phyloP scores from a whole-genome alignment of 1,140 invertebrate species.

The Nixonia krombeini region DNA sequence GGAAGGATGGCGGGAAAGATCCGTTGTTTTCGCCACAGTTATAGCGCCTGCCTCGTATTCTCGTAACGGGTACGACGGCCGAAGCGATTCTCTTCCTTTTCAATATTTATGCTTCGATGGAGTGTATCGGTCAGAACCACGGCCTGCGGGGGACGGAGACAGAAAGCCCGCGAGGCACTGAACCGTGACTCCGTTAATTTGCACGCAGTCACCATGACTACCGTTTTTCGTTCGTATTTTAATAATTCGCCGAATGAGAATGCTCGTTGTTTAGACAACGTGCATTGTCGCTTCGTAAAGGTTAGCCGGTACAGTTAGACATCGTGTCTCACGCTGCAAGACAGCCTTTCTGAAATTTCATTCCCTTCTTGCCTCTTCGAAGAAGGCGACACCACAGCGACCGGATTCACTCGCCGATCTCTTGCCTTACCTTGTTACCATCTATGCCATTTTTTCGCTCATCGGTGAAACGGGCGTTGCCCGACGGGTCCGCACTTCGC shows the following conservation, averaged over 20 bases:
- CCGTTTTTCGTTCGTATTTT: slow-evolving; percentile 48
- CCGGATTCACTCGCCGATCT: slow-evolving; percentile 21
- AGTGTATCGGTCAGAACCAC: slow-evolving; percentile 59
- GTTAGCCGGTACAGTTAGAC: slow-evolving; percentile 20
- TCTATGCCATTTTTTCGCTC: neutral
- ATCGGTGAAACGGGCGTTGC: neutral
- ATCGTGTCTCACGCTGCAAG: slow-evolving; percentile 33
- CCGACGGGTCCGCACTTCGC: too few relatives aligned
- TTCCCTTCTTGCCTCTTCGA: slow-evolving; percentile 20
- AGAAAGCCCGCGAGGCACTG: slow-evolving; percentile 25
- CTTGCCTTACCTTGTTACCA: slow-evolving; percentile 12
- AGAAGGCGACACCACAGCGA: slow-evolving; percentile 23
- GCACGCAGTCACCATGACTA: slow-evolving; percentile 53
- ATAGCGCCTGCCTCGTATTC: slow-evolving; percentile 41
- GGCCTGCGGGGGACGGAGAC: slow-evolving; percentile 14
- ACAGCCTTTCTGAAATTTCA: slow-evolving; percentile 40
- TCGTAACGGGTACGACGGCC: slow-evolving; percentile 40
- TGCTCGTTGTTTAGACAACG: slow-evolving; percentile 18
- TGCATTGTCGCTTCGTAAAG: slow-evolving; percentile 33
- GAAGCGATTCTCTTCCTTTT: slow-evolving; percentile 38
- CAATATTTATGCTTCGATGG: slow-evolving; percentile 64
- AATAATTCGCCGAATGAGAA: slow-evolving; percentile 51
- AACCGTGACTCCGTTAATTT: slow-evolving; percentile 55
- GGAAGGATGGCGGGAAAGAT: slow-evolving; percentile 33
- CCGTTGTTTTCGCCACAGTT: slow-evolving; percentile 44